Evolutionary conservation across 2,113 vertebrate genomes (phyloP), one percentile per base, ranked within the genome.

Genomic region (Myrmecophaga tridactyla): DNA sequence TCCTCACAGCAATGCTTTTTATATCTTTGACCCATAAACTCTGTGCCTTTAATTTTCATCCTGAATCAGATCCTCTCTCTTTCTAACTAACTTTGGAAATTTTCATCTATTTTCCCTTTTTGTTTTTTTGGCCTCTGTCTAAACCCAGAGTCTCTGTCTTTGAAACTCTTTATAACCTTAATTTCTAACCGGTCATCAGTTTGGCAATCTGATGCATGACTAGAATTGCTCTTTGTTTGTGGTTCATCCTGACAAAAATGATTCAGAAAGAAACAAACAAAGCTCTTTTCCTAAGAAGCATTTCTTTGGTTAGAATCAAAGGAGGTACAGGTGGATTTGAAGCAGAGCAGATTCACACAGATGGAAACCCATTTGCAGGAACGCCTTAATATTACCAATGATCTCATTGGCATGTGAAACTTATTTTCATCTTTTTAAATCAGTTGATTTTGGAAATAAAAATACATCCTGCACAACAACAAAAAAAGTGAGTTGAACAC

Each of bases 361-460:
- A 23, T 43, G 60, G 46, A 89, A 83, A 87, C 46, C 58, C 7
- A 23, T 58, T 88, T 67, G 12, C 13, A 77, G 13, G 23, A 85
- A 34, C 87, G 67, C 23, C 14, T 4, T 89, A 46, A 41, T 41
- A 36, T 43, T 80, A 75, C 41, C 2, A 90, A 29, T 83, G 21
- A 92, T 72, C 9, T 67, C 6, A 27, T 12, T 46, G 56, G 36
- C 51, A 46, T 72, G 3, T 34, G 29, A 88, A 78, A 77, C 34
- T 43, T 63, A 65, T 9, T 70, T 81, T 89, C 39, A 29, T 13
- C 34, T n/a, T 48, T 86, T 48, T 41, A 67, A 88, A 56, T 88
- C 5, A 92, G n/a, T 88, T 94, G 27, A 81, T 73, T 81, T 96
- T 90, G 10, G 31, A 90, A 85, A 63, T 62, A 70, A 60, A 75